Percentiles rank a stretch among this genome's conserved stretches.
Evolutionary conservation across 2,888 invertebrate species (phyloP).

Genomic region (Himalopsyche anomala): DNA sequence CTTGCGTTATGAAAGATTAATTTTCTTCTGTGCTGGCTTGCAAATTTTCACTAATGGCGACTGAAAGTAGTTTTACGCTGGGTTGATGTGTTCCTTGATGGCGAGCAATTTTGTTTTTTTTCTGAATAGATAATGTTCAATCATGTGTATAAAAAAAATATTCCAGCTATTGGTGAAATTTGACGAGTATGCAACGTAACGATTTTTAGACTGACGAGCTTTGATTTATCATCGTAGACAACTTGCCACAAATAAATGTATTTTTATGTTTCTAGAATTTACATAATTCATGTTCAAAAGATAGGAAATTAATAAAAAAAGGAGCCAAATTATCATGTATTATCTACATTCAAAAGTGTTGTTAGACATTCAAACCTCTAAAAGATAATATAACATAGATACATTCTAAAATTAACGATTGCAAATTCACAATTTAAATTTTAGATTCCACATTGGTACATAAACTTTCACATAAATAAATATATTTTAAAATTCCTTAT

Average conservation of each 20-base stretch:
- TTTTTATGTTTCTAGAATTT: neutral
- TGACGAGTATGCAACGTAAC: slow-evolving; percentile 9
- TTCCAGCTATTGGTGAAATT: neutral
- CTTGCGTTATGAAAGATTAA: slow-evolving; percentile 51
- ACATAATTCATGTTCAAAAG: neutral
- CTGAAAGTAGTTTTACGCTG: slow-evolving; percentile 8
- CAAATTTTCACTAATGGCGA: slow-evolving; percentile 20
- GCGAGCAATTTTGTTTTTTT: slow-evolving; percentile 18
- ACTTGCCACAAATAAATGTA: neutral
- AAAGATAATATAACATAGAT: too few relatives aligned
- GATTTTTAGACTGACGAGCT: neutral
- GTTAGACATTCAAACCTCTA: too few relatives aligned
- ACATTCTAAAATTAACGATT: too few relatives aligned
- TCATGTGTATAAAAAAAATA: slow-evolving; percentile 21
- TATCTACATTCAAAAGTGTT: too few relatives aligned
- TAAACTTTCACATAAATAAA: too few relatives aligned
- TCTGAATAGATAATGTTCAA: slow-evolving; percentile 10
- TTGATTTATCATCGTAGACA: neutral
- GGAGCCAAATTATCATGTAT: too few relatives aligned
- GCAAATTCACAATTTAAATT: too few relatives aligned
- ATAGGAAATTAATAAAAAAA: too few relatives aligned
- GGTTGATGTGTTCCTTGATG: slow-evolving; percentile 26
- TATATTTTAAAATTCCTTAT: too few relatives aligned
- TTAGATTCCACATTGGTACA: too few relatives aligned
- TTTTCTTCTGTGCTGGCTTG: slow-evolving; percentile 42